These are phyloP conservation scores for Antechinus stuartii DNA, from an alignment of 2,113 vertebrate species.

Conservation along the genomic window DNA sequence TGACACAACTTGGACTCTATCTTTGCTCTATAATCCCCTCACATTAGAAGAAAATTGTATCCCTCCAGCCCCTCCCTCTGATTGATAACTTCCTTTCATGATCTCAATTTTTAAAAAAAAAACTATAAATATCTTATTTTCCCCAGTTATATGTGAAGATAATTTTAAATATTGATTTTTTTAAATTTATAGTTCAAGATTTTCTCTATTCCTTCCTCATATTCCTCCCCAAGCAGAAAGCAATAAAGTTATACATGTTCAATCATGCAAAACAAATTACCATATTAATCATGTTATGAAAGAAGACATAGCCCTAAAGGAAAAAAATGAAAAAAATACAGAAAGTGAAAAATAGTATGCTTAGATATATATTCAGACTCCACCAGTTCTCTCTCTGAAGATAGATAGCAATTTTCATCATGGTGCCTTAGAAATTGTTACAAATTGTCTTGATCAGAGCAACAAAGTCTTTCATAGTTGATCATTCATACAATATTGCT, in stretches of 20 bases:
- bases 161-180: neutral
- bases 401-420: neutral
- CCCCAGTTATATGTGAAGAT: neutral
- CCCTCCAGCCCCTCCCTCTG: neutral
- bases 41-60: neutral
- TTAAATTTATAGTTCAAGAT: neutral
- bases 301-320: neutral
- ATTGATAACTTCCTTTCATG: neutral
- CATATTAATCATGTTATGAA: neutral
- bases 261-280: neutral
- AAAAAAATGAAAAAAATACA: neutral
- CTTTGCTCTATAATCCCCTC: neutral
- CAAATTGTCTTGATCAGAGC: neutral
- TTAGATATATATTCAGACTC: neutral
- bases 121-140: neutral
- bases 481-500: neutral
- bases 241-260: neutral
- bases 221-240: neutral
- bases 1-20: neutral
- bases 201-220: too few relatives aligned
- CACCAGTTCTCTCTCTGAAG: neutral
- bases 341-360: neutral
- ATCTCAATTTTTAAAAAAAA: neutral
- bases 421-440: neutral
- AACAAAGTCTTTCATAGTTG: neutral